These are phyloP conservation scores for Tachystola acroxantha DNA, from an alignment of 2,888 invertebrate species.

Conservation along the genomic window DNA sequence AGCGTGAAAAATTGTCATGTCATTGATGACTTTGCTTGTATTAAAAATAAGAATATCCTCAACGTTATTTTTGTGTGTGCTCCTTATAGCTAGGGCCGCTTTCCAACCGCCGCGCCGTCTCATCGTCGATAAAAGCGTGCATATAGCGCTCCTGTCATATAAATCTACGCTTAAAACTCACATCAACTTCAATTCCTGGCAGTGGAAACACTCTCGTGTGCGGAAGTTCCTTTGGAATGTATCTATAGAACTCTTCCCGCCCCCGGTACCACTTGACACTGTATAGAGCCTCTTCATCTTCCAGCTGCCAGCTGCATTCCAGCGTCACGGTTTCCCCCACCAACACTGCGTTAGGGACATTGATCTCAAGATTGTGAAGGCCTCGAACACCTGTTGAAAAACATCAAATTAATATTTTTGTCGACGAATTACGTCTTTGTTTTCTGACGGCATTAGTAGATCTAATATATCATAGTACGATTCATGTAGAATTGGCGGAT, in stretches of 20 bases:
- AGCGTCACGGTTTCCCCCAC: constrained; percentile 86
- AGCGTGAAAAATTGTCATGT: too few species aligned
- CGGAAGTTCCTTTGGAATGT: constrained; percentile 87
- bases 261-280: constrained; percentile 91
- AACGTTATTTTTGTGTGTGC: too few species aligned
- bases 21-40: too few species aligned
- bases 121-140: too few species aligned
- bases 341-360: constrained; percentile 84
- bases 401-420: not conserved
- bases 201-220: constrained; percentile 85
- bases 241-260: constrained; percentile 86
- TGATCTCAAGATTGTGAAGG: constrained; percentile 83
- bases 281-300: constrained; percentile 84
- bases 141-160: too few species aligned
- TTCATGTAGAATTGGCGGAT: too few species aligned
- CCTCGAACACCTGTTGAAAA: constrained; percentile 70
- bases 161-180: too few species aligned
- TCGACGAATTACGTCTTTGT: not conserved
- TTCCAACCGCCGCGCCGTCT: too few species aligned
- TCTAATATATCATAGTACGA: too few species aligned
- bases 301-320: constrained; percentile 86
- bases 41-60: too few species aligned
- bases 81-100: too few species aligned
- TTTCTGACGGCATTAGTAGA: too few species aligned
- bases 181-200: constrained; percentile 84